phyloP scores from a whole-genome alignment of 2,113 vertebrate species.

The Malurus alboscapulatus region DNA sequence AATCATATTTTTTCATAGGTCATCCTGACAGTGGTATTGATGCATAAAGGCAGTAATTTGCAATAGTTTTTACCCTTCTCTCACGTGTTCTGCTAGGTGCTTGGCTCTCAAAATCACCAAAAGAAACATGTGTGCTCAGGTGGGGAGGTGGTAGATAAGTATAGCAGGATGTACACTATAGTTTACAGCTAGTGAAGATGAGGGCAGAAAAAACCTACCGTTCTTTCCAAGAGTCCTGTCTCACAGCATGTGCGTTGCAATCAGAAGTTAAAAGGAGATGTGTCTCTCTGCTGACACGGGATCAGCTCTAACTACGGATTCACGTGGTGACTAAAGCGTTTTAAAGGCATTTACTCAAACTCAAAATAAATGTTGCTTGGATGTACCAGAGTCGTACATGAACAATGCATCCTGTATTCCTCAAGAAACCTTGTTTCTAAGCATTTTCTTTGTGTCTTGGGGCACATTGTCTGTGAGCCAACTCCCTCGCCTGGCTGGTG shows the following conservation, averaged over 20 bases:
- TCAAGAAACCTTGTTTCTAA: neutral
- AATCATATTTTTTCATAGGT: neutral
- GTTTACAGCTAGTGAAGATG: neutral
- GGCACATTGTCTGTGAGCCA: neutral
- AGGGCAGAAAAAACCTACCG: neutral
- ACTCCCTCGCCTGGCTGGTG: fast-evolving
- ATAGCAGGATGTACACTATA: neutral
- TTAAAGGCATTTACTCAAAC: neutral
- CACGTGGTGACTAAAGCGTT: neutral
- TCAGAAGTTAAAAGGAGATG: neutral
- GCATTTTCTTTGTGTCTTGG: neutral
- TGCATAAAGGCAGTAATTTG: neutral
- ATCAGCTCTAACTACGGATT: neutral
- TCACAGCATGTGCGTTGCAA: neutral
- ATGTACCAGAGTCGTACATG: neutral
- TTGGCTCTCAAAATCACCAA: neutral
- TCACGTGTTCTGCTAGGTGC: neutral
- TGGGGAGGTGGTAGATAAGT: neutral
- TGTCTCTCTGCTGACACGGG: neutral
- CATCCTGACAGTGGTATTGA: neutral
- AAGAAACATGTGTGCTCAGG: neutral
- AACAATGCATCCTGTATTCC: neutral
- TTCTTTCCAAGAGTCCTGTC: neutral
- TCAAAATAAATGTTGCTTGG: neutral
- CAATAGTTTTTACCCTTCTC: neutral